Evolutionary conservation across 2,113 vertebrate genomes (phyloP), one percentile per base, ranked within the genome.

Genomic region (Aspiorhynchus laticeps): DNA sequence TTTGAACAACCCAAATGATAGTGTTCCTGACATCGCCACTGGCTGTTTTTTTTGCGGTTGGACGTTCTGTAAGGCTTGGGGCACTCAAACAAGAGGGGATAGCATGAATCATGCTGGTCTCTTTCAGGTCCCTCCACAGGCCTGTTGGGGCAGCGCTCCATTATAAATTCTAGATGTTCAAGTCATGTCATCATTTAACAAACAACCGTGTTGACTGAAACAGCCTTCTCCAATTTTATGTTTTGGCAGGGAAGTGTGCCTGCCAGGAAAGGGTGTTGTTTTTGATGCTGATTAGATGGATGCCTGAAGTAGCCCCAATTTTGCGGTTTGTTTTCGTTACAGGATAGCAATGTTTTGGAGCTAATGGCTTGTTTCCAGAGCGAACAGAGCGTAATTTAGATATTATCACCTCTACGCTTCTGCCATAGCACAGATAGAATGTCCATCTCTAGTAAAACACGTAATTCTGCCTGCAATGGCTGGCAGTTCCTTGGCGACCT

Each of bases 1-100:
- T 73, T n/a, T 43, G 41, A 85, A 73, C 73, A 71, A 41, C 33
- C 59, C 56, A 85, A 85, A 87, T 77, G 43, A 87, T 85, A 73
- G 59, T 71, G 78, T 86, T 53, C 69, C 65, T 56, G 11, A 53
- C 80, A 80, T 86, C 80, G 46, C 12, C 48, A 63, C 51, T 31
- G 53, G 73, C n/a, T 63, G 65, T 61, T 73, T 73, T 73, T 88
- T 78, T 78, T 9, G 85, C 15, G 61, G 78, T 82, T 28, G n/a
- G 87, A 48, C 28, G 1, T 80, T 88, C 21, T 63, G 3, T 75
- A 84, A 65, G 41, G 36, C 41, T 79, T 21, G 33, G 51, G 78
- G 53, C 28, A 2, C 59, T 63, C 14, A 17, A 41, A 31, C n/a
- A 17, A 78, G 36, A 21, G 41, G 53, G 48, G 51, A 78, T 51